Base-by-base conservation (phyloP, 2,113 vertebrate genomes). In the Haplochromis vanheusdeni region DNA sequence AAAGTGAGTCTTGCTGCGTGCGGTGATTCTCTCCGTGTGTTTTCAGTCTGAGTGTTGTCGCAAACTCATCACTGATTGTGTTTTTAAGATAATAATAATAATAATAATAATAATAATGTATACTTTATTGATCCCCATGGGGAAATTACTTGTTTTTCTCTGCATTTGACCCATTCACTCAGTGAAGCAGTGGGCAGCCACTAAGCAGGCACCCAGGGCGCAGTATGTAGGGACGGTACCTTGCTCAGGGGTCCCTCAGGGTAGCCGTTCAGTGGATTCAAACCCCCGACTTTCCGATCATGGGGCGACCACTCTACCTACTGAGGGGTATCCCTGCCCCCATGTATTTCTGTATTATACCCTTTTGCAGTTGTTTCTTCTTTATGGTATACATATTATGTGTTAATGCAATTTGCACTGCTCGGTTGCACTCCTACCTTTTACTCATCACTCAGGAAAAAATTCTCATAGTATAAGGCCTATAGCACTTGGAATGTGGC, bases 61-160 rank as follows among this genome's bases (percentile, higher is more conserved):
- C 33, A 21, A 4, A 26, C 17, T 86, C 28, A 70, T 12, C n/a
- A 28, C 2, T 11, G 23, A 2, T 47, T 11, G 16, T 12, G 11
- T 13, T 42, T 65, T 49, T 52, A 99, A 98, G 99, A 98, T 85
- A n/a, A n/a, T n/a, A n/a, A n/a, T n/a, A n/a, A n/a, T n/a, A n/a
- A n/a, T n/a, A n/a, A n/a, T n/a, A n/a, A n/a, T n/a, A n/a, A n/a
- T n/a, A n/a, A n/a, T n/a, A n/a, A n/a, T n/a, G n/a, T n/a, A n/a
- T n/a, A n/a, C n/a, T n/a, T n/a, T n/a, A n/a, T n/a, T n/a, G n/a
- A n/a, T n/a, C n/a, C n/a, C n/a, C n/a, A n/a, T n/a, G n/a, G n/a
- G n/a, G n/a, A n/a, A n/a, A n/a, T n/a, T n/a, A n/a, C n/a, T n/a
- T 31, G 14, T 17, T 17, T 60, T 60, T 31, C n/a, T n/a, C n/a